Base-by-base conservation (phyloP, 2,113 vertebrate species). In the Pterophyllum scalare region DNA sequence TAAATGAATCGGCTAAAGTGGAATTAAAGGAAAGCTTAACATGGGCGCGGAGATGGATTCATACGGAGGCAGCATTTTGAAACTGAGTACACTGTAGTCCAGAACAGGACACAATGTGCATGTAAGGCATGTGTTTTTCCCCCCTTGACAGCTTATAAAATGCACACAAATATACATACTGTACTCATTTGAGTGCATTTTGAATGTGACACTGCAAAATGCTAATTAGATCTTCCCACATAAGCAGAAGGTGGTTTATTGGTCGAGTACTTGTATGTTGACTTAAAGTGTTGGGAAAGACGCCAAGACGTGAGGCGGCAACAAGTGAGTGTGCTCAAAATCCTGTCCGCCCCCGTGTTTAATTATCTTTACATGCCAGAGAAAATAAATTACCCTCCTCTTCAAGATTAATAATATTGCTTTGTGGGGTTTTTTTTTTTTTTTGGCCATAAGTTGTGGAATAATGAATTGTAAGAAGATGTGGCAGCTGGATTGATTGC, bases 381-480 rank as follows among this genome's bases (percentile, higher is more conserved):
- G 72, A 92, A 93, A 92, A 94, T 92, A 88, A 94, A 94, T 94
- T 65, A 90, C 75, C 84, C 89, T 87, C 80, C 88, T 85, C 81
- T 77, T 89, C 85, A 83, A 85, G 84, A 94, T 93, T 90, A 89
- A 90, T 92, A 89, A 90, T 87, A 83, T 62, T 52, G 64, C 89
- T 90, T 80, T 87, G 77, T 81, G 61, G 70, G 24, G 35, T 0
- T 0, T 61, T 78, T 85, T 89, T 84, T 0, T 0, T 61, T 78
- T 85, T 89, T 84, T 78, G 72, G 87, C 81, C 72, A 60, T 82
- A 81, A 74, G 17, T 81, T 83, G 74, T 77, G 58, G 62, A 76
- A 65, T 91, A 91, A 94, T 92, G 76, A 91, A 86, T 74, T 33
- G 43, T 59, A 83, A 52, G 65, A 83, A 52, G 65, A 13, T 35